Conservation (phyloP, 2,113 vertebrate genomes). For the Protobothrops mucrosquamatus region DNA sequence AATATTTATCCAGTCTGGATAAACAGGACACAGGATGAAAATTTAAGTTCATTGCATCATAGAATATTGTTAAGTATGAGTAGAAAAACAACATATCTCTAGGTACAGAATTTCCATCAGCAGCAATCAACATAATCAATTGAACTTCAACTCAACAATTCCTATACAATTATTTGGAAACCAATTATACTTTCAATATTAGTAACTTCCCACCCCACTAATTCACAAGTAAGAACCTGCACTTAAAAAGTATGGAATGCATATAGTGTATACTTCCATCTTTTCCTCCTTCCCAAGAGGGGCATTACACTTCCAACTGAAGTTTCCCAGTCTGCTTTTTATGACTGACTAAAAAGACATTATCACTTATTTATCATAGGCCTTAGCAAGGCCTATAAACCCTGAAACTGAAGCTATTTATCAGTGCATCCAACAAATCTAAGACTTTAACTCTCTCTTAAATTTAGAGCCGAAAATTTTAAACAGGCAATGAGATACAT, state of each 20-base stretch:
- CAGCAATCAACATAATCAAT: not conserved
- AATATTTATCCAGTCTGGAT: not conserved
- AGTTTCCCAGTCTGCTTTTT: not conserved
- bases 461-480: not conserved
- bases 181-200: not conserved
- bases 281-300: not conserved
- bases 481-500: not conserved
- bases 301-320: not conserved
- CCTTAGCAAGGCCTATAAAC: not conserved
- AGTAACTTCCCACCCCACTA: not conserved
- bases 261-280: not conserved
- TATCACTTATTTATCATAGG: not conserved
- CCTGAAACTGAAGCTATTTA: not conserved
- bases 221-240: not conserved
- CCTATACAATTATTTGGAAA: not conserved
- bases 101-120: not conserved
- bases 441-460: not conserved
- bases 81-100: not conserved
- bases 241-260: not conserved
- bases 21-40: not conserved
- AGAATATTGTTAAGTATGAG: not conserved
- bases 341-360: not conserved
- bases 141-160: not conserved
- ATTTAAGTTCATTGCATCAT: not conserved
- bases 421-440: not conserved